Percentiles rank a stretch among this genome's conserved stretches.
Evolutionary conservation across 2,888 invertebrate species (phyloP).

Genomic region (Dicyrtoma fusca): DNA sequence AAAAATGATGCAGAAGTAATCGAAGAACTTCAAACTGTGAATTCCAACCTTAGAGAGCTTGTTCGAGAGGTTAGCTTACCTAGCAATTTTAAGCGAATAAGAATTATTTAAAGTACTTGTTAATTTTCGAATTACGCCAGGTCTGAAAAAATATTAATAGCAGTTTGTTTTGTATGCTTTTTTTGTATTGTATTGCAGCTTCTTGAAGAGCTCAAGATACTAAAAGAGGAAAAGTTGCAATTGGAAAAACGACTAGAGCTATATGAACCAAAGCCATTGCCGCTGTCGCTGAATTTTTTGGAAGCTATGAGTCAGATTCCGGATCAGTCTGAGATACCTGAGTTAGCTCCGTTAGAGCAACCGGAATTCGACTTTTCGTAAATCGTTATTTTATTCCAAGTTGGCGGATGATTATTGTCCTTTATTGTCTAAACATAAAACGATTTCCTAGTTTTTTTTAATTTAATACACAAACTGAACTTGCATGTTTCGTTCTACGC

Average conservation of each 20-base stretch:
- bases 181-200: slow-evolving; percentile 14
- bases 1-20: slow-evolving; percentile 54
- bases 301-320: too few relatives aligned
- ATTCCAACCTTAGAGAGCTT: slow-evolving; percentile 48
- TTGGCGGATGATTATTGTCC: too few relatives aligned
- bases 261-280: neutral
- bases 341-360: slow-evolving; percentile 22
- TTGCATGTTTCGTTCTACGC: too few relatives aligned
- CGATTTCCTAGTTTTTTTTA: too few relatives aligned
- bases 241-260: slow-evolving; percentile 17
- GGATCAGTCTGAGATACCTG: neutral
- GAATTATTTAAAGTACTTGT: too few relatives aligned
- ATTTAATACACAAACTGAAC: too few relatives aligned
- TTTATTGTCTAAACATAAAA: too few relatives aligned
- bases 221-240: slow-evolving; percentile 19
- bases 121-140: too few relatives aligned
- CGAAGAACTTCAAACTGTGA: slow-evolving; percentile 53
- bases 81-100: neutral
- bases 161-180: too few relatives aligned
- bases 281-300: neutral
- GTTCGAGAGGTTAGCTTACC: slow-evolving; percentile 45
- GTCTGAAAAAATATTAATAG: too few relatives aligned
- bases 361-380: slow-evolving; percentile 22
- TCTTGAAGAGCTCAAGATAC: slow-evolving; percentile 8
- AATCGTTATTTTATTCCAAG: too few relatives aligned